These are phyloP conservation scores for Leptinotarsa undecemlineata DNA, from an alignment of 1,140 invertebrate genomes.

Conservation along the genomic window DNA sequence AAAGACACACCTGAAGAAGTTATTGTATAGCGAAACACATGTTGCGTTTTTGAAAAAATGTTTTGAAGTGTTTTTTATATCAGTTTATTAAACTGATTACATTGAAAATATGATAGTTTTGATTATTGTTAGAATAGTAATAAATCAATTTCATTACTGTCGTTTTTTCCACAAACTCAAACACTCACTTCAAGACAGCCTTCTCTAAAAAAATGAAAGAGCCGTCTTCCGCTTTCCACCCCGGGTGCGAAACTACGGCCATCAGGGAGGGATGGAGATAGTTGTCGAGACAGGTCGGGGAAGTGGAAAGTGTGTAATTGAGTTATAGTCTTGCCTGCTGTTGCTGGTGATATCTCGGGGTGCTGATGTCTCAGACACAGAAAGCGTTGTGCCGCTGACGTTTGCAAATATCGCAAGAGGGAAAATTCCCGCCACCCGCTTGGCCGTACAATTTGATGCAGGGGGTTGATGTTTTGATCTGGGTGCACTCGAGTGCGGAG, in stretches of 20 bases:
- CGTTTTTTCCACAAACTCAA: too few relatives aligned
- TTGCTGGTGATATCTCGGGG: conserved; percentile 46
- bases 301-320: conserved; percentile 41
- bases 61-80: too few relatives aligned
- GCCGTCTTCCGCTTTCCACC: neutral
- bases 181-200: too few relatives aligned
- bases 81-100: too few relatives aligned
- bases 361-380: conserved; percentile 33
- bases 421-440: conserved; percentile 16
- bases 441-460: conserved; percentile 4
- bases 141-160: too few relatives aligned
- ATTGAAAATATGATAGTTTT: too few relatives aligned
- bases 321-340: conserved; percentile 51
- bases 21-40: too few relatives aligned
- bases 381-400: conserved; percentile 27
- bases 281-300: conserved; percentile 14
- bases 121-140: too few relatives aligned
- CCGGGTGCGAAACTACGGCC: neutral
- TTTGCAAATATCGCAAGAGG: conserved; percentile 25
- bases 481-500: too few relatives aligned
- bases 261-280: conserved; percentile 5
- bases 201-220: neutral
- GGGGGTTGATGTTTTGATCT: conserved; percentile 9
- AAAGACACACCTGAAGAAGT: too few relatives aligned
- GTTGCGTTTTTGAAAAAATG: too few relatives aligned